Conservation (phyloP, 2,888 invertebrate genomes). For the Eupeodes latifasciatus region DNA sequence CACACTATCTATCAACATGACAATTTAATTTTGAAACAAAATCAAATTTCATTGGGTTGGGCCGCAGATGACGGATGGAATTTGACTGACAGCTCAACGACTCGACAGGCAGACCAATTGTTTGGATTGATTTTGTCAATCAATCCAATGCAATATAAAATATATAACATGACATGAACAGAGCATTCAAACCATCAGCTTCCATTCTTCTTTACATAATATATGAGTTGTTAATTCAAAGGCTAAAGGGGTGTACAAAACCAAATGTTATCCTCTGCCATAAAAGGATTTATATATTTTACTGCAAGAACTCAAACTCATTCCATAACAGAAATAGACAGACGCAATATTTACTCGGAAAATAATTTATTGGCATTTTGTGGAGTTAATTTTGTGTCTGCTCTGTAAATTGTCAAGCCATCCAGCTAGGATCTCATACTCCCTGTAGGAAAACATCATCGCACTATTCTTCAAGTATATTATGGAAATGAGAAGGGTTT, state of each 20-base stretch:
- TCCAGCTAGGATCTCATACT: neutral
- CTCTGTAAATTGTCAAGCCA: constrained; percentile 31
- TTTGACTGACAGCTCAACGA: neutral
- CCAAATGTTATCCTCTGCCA: neutral
- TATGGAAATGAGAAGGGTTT: too few species aligned
- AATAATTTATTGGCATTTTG: constrained; percentile 50
- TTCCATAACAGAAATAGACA: neutral
- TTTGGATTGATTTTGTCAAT: constrained; percentile 21
- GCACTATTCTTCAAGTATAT: neutral
- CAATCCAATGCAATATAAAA: neutral
- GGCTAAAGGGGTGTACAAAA: neutral
- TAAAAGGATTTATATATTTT: constrained; percentile 5
- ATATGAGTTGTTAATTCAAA: neutral
- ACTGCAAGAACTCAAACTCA: neutral
- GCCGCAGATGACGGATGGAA: neutral
- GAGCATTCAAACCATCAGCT: too few species aligned
- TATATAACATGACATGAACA: constrained; percentile 1
- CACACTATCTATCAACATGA: neutral
- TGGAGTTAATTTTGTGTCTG: constrained; percentile 39
- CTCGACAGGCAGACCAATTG: neutral
- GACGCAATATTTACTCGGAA: constrained; percentile 33
- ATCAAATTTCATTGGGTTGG: neutral
- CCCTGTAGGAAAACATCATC: neutral
- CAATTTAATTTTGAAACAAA: constrained; percentile 28
- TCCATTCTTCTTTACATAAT: too few species aligned